Conservation (phyloP, 1,140 invertebrate species). For the Caenorhabditis remanei region DNA sequence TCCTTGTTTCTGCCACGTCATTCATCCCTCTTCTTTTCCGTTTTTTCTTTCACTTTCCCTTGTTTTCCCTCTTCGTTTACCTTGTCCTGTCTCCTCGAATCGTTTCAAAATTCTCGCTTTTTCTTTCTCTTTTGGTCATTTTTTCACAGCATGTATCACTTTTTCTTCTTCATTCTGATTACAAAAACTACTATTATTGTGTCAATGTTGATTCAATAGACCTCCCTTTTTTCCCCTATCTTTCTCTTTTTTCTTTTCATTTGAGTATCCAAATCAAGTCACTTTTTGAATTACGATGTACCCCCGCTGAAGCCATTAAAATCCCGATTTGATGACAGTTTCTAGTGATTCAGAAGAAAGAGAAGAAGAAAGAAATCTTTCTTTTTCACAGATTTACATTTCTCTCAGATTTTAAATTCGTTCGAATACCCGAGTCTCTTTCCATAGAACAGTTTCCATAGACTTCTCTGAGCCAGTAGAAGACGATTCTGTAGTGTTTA, state of each 20-base stretch:
- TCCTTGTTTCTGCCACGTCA: too few species aligned
- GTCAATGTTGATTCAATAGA: slow-evolving; percentile 42
- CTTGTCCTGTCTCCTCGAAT: slow-evolving; percentile 37
- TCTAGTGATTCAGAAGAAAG: neutral
- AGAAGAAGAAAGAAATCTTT: neutral
- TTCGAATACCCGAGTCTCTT: too few species aligned
- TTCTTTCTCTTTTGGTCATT: neutral
- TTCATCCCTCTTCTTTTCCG: neutral
- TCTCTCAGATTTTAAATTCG: neutral
- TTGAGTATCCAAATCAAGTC: slow-evolving; percentile 28
- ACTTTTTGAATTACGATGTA: slow-evolving; percentile 36
- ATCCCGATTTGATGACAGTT: neutral
- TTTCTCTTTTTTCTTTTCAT: neutral
- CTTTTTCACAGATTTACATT: neutral
- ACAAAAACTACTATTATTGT: slow-evolving; percentile 11
- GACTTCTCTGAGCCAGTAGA: too few species aligned
- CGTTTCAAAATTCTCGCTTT: slow-evolving; percentile 35
- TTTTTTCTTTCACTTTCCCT: neutral
- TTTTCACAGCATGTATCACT: slow-evolving; percentile 11
- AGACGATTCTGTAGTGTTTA: too few species aligned
- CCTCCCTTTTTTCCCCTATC: neutral
- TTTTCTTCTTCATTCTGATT: neutral
- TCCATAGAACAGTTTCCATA: too few species aligned
- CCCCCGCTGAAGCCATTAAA: slow-evolving; percentile 14
- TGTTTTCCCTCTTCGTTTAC: neutral